Conservation (phyloP, 2,888 invertebrate genomes). For the Scaptodrosophila latifasciaeformis region DNA sequence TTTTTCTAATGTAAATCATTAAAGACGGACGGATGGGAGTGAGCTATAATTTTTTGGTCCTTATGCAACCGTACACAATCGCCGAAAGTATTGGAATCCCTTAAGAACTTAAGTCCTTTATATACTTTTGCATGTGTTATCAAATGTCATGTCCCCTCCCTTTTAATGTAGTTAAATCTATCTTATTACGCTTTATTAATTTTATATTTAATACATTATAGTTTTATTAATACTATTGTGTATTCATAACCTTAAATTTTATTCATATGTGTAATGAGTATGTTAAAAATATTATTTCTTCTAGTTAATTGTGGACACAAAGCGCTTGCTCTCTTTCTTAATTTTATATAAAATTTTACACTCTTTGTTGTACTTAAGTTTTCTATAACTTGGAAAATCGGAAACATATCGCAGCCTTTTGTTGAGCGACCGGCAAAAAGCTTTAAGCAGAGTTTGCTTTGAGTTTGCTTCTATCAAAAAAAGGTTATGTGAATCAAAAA, state of each 20-base stretch:
- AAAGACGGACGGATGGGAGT: constrained; percentile 6
- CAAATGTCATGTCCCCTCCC: constrained; percentile 31
- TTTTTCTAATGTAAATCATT: constrained; percentile 65
- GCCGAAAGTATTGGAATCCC: too few species aligned
- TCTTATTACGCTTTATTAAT: constrained; percentile 67
- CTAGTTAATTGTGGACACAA: constrained; percentile 36
- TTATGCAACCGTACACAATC: constrained; percentile 56
- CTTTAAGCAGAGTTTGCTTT: constrained; percentile 44
- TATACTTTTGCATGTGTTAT: constrained; percentile 36
- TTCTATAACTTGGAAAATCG: constrained; percentile 26
- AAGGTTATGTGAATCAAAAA: constrained; percentile 22
- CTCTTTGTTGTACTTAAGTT: constrained; percentile 35
- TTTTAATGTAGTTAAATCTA: constrained; percentile 58
- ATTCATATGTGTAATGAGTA: constrained; percentile 54
- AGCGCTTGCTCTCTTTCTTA: constrained; percentile 22
- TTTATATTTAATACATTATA: constrained; percentile 36
- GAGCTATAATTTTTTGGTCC: constrained; percentile 55
- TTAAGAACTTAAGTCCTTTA: too few species aligned
- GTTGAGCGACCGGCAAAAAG: constrained; percentile 28
- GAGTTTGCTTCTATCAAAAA: constrained; percentile 31
- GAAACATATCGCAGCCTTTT: constrained; percentile 52
- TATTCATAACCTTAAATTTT: constrained; percentile 20
- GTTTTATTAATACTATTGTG: constrained; percentile 33
- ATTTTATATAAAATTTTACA: constrained; percentile 14
- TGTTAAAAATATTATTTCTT: constrained; percentile 29